Percentiles rank a stretch among this genome's conserved stretches.
Evolutionary conservation across 2,113 vertebrate genomes (phyloP).

Genomic region (Clarias batrachus): DNA sequence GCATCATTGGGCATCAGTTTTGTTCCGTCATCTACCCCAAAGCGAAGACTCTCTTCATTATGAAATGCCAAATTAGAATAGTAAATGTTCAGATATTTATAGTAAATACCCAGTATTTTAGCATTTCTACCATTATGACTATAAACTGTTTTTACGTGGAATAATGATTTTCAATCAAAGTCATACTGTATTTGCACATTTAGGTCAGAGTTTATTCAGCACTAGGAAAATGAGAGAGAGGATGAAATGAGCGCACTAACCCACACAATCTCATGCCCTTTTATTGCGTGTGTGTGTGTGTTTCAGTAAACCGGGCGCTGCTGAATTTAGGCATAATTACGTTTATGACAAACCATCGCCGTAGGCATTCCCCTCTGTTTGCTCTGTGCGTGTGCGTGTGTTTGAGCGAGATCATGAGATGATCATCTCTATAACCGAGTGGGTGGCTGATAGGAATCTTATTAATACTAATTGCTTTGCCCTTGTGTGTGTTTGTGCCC

Average conservation of each 20-base stretch:
- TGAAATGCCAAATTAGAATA: background rate
- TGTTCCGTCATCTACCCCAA: background rate
- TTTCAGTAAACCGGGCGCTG: slow-evolving; percentile 38
- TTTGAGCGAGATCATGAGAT: slow-evolving; percentile 17
- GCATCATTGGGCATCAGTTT: background rate
- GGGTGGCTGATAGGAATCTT: slow-evolving; percentile 48
- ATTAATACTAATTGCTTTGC: slow-evolving; percentile 47
- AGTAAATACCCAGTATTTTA: background rate
- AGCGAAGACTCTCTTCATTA: background rate
- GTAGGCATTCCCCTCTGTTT: slow-evolving; percentile 33
- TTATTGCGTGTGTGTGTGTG: slow-evolving; percentile 42
- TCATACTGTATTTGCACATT: slow-evolving; percentile 20
- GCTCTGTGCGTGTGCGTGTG: slow-evolving; percentile 19
- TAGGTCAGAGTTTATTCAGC: slow-evolving; percentile 35
- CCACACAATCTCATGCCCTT: slow-evolving; percentile 24
- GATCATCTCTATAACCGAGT: slow-evolving; percentile 42
- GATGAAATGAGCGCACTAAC: slow-evolving; percentile 10
- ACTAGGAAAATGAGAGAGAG: slow-evolving; percentile 15
- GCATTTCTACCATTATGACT: background rate
- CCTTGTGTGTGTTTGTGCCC: slow-evolving; percentile 15
- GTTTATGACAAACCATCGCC: slow-evolving; percentile 46
- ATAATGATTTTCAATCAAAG: slow-evolving; percentile 3
- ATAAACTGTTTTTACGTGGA: background rate
- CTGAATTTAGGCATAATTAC: slow-evolving; percentile 56
- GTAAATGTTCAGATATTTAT: background rate